Base-by-base conservation (phyloP, 2,113 vertebrate genomes). In the Peromyscus maniculatus region DNA sequence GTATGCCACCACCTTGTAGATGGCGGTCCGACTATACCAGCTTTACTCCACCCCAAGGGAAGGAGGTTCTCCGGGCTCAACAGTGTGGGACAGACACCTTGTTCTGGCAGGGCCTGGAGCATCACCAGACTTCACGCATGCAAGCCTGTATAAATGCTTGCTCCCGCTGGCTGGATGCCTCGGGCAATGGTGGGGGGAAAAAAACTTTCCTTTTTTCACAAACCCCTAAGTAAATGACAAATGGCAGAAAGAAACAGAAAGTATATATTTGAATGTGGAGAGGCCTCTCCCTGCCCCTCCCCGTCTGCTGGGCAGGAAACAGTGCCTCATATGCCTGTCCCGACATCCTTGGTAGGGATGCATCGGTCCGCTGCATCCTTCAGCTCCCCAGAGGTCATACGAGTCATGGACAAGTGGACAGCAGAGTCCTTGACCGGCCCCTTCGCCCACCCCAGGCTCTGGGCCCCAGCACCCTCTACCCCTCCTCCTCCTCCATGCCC, bases 141-240 rank as follows among this genome's bases (percentile, higher is more conserved):
- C 69, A 69, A 59, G 17, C 26, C 79, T 1, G 1, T 39, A 71
- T 39, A 89, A 94, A 95, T 17, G 52, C 86, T 87, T 36, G 64
- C 87, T 91, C 93, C 96, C 93, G 84, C 33, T 36, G 94, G 96
- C 89, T 91, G 66, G 17, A 2, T 0, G 91, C 89, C 94, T 92
- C 82, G 24, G 96, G 97, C 95, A 84, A 95, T 93, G 90, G 22
- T 2, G 39, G 39, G 39, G 39, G 39, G 39, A n/a, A 52, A 52
- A 52, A 52, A 52, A 57, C 46, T 72, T 39, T n/a, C 46, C 62
- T 21, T 21, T 19, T 91, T 87, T 86, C 94, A 91, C 89, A 96
- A 91, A 79, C 78, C 89, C 62, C 69, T 94, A 94, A 64, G 55
- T 97, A 96, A 96, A 95, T 71, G 75, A 17, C 39, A 86, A 94